These are phyloP conservation scores for Peromyscus melanophrys DNA, from an alignment of 2,797 vertebrate genomes.

Conservation along the genomic window DNA sequence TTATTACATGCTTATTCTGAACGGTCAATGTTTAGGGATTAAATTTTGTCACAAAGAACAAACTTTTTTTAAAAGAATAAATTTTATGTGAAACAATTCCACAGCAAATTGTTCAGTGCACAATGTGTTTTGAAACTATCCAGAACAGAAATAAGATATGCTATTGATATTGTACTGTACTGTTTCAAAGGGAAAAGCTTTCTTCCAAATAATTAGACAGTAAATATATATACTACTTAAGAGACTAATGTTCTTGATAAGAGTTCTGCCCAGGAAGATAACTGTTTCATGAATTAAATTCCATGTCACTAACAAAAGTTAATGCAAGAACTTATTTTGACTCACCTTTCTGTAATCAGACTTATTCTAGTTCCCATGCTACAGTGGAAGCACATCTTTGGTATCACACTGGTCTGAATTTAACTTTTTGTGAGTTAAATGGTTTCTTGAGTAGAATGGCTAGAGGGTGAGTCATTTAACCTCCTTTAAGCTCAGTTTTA, in stretches of 20 bases:
- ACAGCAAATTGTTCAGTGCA: conserved; percentile 48
- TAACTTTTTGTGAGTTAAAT: background rate
- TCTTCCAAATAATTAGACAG: conserved; percentile 40
- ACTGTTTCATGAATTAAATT: conserved; percentile 59
- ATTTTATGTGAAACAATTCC: conserved; percentile 76
- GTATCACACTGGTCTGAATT: background rate
- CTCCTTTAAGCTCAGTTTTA: conserved; percentile 48
- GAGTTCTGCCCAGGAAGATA: conserved; percentile 8
- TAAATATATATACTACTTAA: conserved; percentile 21
- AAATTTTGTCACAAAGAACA: conserved; percentile 75
- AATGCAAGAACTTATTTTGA: conserved; percentile 33
- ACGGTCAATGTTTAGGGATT: conserved; percentile 86
- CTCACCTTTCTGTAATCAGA: background rate
- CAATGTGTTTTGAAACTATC: conserved; percentile 49
- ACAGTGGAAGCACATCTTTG: conserved; percentile 26
- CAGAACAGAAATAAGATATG: conserved; percentile 60
- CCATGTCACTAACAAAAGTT: conserved; percentile 34
- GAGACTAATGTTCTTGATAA: conserved; percentile 39
- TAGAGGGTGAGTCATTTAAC: background rate
- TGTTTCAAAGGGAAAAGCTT: conserved; percentile 59
- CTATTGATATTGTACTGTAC: conserved; percentile 51
- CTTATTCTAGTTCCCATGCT: background rate
- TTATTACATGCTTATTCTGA: conserved; percentile 77
- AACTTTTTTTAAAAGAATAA: conserved; percentile 83
- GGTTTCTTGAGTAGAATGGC: background rate